phyloP scores from a whole-genome alignment of 2,888 invertebrate genomes.

The Horisme vitalbata region DNA sequence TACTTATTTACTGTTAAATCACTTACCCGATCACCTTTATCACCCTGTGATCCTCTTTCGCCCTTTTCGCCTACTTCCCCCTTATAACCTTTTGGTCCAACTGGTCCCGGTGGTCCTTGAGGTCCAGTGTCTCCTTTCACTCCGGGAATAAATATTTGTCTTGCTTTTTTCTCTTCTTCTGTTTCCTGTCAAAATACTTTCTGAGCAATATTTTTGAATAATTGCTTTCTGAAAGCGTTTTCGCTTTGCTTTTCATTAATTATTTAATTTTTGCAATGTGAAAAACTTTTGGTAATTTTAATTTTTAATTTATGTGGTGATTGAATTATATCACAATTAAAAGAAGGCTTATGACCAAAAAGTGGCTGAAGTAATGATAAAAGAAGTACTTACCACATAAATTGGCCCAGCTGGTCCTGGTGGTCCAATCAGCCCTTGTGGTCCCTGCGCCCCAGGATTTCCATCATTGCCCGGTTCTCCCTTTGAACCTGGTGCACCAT shows the following conservation, averaged over 20 bases:
- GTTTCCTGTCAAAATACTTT: conserved; percentile 57
- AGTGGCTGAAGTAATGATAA: no score
- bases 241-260: not conserved
- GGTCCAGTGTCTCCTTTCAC: conserved; percentile 55
- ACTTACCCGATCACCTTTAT: conserved; percentile 65
- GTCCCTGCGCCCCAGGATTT: conserved; percentile 84
- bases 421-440: conserved; percentile 86
- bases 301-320: no score
- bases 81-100: conserved; percentile 80
- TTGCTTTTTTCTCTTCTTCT: conserved; percentile 45
- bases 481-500: conserved; percentile 85
- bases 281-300: no score
- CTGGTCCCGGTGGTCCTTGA: conserved; percentile 70
- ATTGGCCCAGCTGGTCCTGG: conserved; percentile 81
- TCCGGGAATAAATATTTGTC: conserved; percentile 45
- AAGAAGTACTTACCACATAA: conserved; percentile 50
- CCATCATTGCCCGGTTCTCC: conserved; percentile 89
- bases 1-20: no score
- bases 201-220: conserved; percentile 37
- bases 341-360: no score
- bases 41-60: conserved; percentile 78
- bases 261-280: not conserved
- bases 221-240: no score
- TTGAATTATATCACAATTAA: no score
- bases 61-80: conserved; percentile 82